phyloP scores from a whole-genome alignment of 2,113 vertebrate species.

The Gulo gulo region DNA sequence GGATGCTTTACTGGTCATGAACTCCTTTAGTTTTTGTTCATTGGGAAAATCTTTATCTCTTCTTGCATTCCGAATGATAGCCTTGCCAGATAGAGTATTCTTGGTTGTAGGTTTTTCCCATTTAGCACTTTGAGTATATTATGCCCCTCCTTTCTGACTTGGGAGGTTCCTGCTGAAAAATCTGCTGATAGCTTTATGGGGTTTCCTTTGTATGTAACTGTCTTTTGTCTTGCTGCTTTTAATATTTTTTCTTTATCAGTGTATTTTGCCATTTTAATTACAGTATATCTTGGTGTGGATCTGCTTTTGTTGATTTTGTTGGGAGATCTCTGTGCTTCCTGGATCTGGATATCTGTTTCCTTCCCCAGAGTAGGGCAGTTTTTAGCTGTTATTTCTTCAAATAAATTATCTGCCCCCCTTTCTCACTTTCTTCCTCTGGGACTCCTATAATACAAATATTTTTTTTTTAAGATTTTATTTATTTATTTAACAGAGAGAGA shows the following conservation, averaged over 20 bases:
- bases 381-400: background rate
- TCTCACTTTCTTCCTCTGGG: background rate
- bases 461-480: too few species aligned
- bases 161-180: background rate
- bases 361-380: background rate
- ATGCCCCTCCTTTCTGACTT: background rate
- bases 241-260: background rate
- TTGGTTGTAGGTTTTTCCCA: background rate
- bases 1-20: background rate
- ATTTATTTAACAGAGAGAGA: too few species aligned
- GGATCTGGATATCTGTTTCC: background rate
- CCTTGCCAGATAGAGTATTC: background rate
- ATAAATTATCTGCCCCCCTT: background rate
- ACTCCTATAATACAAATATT: background rate
- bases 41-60: background rate
- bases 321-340: background rate
- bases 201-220: background rate
- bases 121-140: background rate
- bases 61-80: background rate
- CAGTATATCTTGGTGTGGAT: background rate
- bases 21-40: background rate
- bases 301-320: background rate
- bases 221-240: background rate
- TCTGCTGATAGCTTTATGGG: background rate
- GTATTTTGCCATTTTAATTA: background rate